A percentile compares a stretch with the other conserved stretches of the same genome.
Evolutionary conservation across 37 sponge, comb jelly and placozoan genomes (phyloP).

Genomic region (Cladorhizidae sp.): DNA sequence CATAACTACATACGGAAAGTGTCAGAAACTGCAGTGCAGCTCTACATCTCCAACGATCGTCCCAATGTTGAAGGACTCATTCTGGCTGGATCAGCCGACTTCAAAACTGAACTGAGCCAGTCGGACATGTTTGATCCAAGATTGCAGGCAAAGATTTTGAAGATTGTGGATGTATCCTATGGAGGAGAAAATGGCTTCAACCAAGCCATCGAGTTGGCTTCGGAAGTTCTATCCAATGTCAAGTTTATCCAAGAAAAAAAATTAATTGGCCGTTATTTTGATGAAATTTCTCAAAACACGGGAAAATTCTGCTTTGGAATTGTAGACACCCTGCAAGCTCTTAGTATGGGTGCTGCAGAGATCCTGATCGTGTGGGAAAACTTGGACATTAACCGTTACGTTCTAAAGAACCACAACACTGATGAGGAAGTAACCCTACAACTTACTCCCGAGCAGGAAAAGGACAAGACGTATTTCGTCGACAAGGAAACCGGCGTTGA

Average conservation of each 20-base stretch:
- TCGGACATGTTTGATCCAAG: slow-evolving; percentile 99
- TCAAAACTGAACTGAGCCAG: slow-evolving; percentile 97
- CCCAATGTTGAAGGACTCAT: slow-evolving; percentile 95
- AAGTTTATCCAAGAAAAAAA: slow-evolving; percentile 99
- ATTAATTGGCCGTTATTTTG: slow-evolving; percentile 96
- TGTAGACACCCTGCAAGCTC: slow-evolving; percentile 89
- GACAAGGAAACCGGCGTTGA: slow-evolving; percentile 95
- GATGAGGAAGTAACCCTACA: slow-evolving; percentile 85
- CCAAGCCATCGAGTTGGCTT: slow-evolving; percentile 96
- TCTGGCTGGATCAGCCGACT: slow-evolving; percentile 98
- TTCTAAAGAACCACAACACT: slow-evolving; percentile 86
- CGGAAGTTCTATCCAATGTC: slow-evolving; percentile 95
- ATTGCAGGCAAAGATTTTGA: slow-evolving; percentile 85
- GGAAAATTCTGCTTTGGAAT: slow-evolving; percentile 98
- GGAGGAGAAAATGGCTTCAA: slow-evolving; percentile 99
- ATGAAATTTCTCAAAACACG: slow-evolving; percentile 99
- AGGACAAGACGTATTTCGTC: slow-evolving; percentile 90
- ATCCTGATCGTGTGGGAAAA: slow-evolving; percentile 99
- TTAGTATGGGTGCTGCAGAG: slow-evolving; percentile 96
- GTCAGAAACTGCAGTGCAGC: slow-evolving; percentile 94
- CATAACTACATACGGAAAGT: slow-evolving; percentile 99
- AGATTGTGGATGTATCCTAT: slow-evolving; percentile 97
- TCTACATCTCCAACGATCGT: slow-evolving; percentile 91
- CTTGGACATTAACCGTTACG: slow-evolving; percentile 82
- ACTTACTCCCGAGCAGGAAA: slow-evolving; percentile 93